Evolutionary conservation across 2,113 vertebrate species (phyloP).

Genomic region (Oenanthe melanoleuca): DNA sequence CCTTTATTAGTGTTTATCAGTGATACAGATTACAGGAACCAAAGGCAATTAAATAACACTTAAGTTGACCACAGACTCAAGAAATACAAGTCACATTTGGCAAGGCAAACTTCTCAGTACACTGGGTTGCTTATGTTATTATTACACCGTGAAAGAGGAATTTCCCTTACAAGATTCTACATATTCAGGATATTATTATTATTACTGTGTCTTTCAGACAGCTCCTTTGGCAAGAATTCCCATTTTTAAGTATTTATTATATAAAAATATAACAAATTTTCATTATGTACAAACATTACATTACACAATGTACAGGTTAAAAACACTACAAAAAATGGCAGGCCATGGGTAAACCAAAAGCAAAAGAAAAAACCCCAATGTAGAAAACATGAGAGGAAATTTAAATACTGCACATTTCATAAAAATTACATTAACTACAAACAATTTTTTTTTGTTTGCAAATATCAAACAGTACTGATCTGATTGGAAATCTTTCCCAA

Average conservation of each 20-base stretch:
- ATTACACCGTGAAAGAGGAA: constrained; percentile 70
- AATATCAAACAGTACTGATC: constrained; percentile 80
- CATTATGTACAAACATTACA: constrained; percentile 87
- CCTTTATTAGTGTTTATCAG: constrained; percentile 83
- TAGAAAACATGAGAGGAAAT: constrained; percentile 62
- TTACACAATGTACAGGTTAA: constrained; percentile 84
- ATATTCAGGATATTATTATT: constrained; percentile 48
- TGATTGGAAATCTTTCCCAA: constrained; percentile 79
- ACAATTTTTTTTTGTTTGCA: constrained; percentile 75
- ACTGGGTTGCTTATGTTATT: constrained; percentile 67
- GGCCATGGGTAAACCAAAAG: constrained; percentile 72
- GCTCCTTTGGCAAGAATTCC: constrained; percentile 82
- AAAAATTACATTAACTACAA: constrained; percentile 85
- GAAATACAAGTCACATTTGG: constrained; percentile 80
- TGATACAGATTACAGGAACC: constrained; percentile 80
- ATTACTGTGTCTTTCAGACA: constrained; percentile 75
- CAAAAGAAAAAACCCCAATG: constrained; percentile 27
- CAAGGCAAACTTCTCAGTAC: constrained; percentile 77
- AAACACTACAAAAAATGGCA: constrained; percentile 82
- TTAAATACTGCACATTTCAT: constrained; percentile 86
- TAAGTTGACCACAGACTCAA: constrained; percentile 78
- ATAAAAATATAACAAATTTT: constrained; percentile 86
- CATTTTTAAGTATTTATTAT: constrained; percentile 78
- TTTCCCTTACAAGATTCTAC: constrained; percentile 75
- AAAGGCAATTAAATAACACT: constrained; percentile 82